Evolutionary conservation across 92 coral and sea anemone species (phyloP).

Genomic region (Porites cylindrica): DNA sequence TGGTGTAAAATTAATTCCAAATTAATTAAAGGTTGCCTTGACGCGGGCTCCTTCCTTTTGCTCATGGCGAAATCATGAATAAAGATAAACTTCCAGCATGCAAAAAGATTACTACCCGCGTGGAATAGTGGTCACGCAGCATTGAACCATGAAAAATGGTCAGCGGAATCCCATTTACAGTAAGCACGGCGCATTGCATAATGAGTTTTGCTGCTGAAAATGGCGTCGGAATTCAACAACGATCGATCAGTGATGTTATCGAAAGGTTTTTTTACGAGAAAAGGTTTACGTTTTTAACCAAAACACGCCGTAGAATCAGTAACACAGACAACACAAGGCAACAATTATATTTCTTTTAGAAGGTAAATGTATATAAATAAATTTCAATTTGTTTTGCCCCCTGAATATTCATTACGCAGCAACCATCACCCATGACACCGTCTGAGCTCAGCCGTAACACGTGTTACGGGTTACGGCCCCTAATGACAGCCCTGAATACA

Average conservation of each 20-base stretch:
- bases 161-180: conserved; percentile 52
- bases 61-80: no score
- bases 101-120: conserved; percentile 40
- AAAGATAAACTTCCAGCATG: conserved; percentile 14
- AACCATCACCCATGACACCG: no score
- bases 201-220: conserved; percentile 51
- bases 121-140: conserved; percentile 25
- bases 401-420: not conserved
- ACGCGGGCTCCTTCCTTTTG: no score
- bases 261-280: conserved; percentile 27
- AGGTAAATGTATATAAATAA: conserved; percentile 2
- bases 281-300: not conserved
- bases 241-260: conserved; percentile 32
- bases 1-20: conserved; percentile 5
- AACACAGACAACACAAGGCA: conserved; percentile 10
- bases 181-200: conserved; percentile 40
- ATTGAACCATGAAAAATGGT: conserved; percentile 9
- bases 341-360: conserved; percentile 9
- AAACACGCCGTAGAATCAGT: not conserved
- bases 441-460: no score
- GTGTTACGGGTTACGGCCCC: no score
- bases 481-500: no score
- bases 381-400: not conserved
- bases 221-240: conserved; percentile 33
- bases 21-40: no score